Base-by-base conservation (phyloP, 2,888 invertebrate species). In the Cheilosia soror region DNA sequence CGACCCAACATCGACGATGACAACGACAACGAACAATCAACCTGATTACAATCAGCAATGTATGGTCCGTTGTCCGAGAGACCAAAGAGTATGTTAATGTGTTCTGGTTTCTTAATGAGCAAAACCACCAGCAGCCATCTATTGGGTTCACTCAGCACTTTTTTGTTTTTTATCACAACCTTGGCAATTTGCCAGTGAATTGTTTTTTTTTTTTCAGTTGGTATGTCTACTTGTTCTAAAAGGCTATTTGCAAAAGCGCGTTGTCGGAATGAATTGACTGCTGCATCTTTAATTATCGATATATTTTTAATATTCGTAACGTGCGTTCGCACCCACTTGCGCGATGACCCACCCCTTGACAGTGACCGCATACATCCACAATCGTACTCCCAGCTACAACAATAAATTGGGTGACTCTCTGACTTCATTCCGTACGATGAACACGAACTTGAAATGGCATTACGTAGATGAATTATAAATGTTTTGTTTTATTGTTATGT, bases 1-100 rank as follows among this genome's bases (percentile, higher is more conserved):
- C 55, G 25, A 33, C 7, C 31, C 53, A 42, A 33, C 11, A 29
- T 27, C 65, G 29, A 15, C 37, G 51, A 25, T 51, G 51, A 27
- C 51, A 51, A 6, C 49, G 25, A 53, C 53, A 65, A 72, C 40
- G 55, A 83, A 73, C 57, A 83, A 79, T 83, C 84, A 84, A 75
- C 80, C 79, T 75, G 84, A 84, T 75, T 84, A 65, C 84, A 80
- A 84, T 78, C 78, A 73, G 27, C 72, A 66, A 20, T 55, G 71
- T 76, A 65, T 71, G 73, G 68, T 73, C 31, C 42, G 33, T 40
- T 15, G 27, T 47, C 47, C 47, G 51, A 25, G 51, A 27, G 27
- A 51, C 27, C 27, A 27, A 13, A 51, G 49, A 55, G 55, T 57
- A 44, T 68, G 72, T 73, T 78, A 78, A 83, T 83, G 83, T 68